These are phyloP conservation scores for Mionectes macconnelli DNA, from an alignment of 2,113 vertebrate genomes.

Conservation along the genomic window DNA sequence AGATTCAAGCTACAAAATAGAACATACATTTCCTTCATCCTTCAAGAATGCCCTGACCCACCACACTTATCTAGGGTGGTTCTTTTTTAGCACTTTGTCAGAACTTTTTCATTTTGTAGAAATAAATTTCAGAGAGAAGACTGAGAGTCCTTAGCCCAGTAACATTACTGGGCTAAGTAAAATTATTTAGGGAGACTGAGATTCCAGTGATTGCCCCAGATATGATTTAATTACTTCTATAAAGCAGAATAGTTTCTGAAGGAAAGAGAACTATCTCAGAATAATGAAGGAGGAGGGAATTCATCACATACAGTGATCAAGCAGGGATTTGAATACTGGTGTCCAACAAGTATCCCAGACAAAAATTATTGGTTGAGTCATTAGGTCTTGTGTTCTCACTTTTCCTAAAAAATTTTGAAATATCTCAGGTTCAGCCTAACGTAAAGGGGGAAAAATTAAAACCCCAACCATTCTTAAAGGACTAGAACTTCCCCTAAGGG, in stretches of 20 bases:
- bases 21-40: not conserved
- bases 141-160: slow-evolving; percentile 36
- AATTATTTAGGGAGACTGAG: slow-evolving; percentile 28
- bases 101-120: not conserved
- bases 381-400: not conserved
- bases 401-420: not conserved
- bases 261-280: not conserved
- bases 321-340: not conserved
- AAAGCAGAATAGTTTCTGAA: slow-evolving; percentile 3
- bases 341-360: not conserved
- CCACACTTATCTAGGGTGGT: not conserved
- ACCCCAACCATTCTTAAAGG: not conserved
- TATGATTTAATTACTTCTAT: slow-evolving; percentile 22
- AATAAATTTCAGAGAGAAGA: not conserved
- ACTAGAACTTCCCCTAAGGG: not conserved
- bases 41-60: not conserved
- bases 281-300: not conserved
- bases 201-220: slow-evolving; percentile 25
- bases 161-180: not conserved
- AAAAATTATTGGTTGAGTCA: not conserved
- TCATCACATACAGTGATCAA: not conserved
- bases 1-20: not conserved
- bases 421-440: not conserved
- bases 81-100: not conserved
- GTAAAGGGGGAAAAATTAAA: not conserved